Conservation (phyloP, 1,140 invertebrate genomes). For the Trichoplusia ni region DNA sequence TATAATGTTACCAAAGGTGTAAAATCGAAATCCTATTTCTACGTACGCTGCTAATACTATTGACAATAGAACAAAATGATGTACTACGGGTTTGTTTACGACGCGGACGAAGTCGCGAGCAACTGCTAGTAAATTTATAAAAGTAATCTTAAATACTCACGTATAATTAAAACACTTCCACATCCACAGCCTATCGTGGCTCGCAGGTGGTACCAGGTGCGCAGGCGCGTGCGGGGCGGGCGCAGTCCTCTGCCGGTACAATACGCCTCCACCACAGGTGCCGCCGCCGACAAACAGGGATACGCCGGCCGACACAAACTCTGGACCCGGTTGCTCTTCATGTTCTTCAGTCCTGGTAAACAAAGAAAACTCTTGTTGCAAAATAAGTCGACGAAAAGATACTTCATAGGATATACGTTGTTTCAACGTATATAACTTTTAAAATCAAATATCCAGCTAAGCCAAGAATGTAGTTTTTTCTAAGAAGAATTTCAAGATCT, state of each 20-base stretch:
- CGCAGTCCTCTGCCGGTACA: slow-evolving; percentile 79
- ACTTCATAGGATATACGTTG: too few species aligned
- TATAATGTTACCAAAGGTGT: too few species aligned
- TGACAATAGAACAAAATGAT: too few species aligned
- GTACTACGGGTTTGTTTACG: too few species aligned
- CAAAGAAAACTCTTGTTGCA: neutral
- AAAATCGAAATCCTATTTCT: too few species aligned
- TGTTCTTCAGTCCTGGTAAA: slow-evolving; percentile 54
- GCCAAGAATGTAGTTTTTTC: too few species aligned
- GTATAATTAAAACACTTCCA: slow-evolving; percentile 86
- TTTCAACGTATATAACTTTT: too few species aligned
- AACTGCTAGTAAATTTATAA: neutral
- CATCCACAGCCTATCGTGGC: slow-evolving; percentile 83
- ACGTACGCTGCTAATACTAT: too few species aligned
- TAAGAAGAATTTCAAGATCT: too few species aligned
- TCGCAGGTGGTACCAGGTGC: slow-evolving; percentile 77
- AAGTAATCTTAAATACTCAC: slow-evolving; percentile 68
- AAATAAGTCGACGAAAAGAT: too few species aligned
- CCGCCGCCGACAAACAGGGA: slow-evolving; percentile 81
- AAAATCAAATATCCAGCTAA: too few species aligned
- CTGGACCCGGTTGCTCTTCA: slow-evolving; percentile 76
- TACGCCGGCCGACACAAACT: slow-evolving; percentile 84
- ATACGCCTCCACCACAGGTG: slow-evolving; percentile 76
- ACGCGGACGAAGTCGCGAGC: too few species aligned
- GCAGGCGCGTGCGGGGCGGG: slow-evolving; percentile 68